Base-by-base conservation (phyloP, 1,140 invertebrate species). In the Apocrypta bakeri region DNA sequence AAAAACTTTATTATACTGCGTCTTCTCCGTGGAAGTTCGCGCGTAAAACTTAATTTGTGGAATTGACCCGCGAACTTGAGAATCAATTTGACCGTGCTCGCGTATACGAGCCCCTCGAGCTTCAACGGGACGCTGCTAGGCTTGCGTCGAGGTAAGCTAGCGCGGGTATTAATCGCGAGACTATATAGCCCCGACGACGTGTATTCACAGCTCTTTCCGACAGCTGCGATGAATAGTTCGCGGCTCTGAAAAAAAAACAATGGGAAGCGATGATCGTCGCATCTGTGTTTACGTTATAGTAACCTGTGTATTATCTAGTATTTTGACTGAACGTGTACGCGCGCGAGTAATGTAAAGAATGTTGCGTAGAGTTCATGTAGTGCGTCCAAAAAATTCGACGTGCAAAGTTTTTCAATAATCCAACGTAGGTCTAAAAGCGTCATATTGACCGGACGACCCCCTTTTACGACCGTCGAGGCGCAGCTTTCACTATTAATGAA, bases 331-430 rank as follows among this genome's bases (percentile, higher is more conserved):
- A n/a, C n/a, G n/a, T n/a, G n/a, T n/a, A n/a, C n/a, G n/a, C n/a
- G n/a, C n/a, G n/a, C n/a, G n/a, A n/a, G n/a, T n/a, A n/a, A n/a
- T n/a, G n/a, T n/a, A n/a, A n/a, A n/a, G n/a, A n/a, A n/a, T n/a
- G n/a, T n/a, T n/a, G n/a, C n/a, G n/a, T n/a, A n/a, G n/a, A n/a
- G n/a, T n/a, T n/a, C n/a, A n/a, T n/a, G n/a, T n/a, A n/a, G 9
- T 21, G 31, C 29, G 27, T n/a, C 27, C 68, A 14, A 71, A 73
- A 73, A 73, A 73, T 42, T 7, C 25, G 1, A 8, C 27, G n/a
- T n/a, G n/a, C 33, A 69, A 78, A 78, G 76, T 78, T 78, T 78
- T 78, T 78, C 76, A 78, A 78, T 78, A 78, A 78, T 48, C 76
- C 64, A 68, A 6, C 48, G 29, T 12, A 21, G 68, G 29, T 69